Conservation (phyloP, 2,797 vertebrate species). For the Gambelia wislizenii region DNA sequence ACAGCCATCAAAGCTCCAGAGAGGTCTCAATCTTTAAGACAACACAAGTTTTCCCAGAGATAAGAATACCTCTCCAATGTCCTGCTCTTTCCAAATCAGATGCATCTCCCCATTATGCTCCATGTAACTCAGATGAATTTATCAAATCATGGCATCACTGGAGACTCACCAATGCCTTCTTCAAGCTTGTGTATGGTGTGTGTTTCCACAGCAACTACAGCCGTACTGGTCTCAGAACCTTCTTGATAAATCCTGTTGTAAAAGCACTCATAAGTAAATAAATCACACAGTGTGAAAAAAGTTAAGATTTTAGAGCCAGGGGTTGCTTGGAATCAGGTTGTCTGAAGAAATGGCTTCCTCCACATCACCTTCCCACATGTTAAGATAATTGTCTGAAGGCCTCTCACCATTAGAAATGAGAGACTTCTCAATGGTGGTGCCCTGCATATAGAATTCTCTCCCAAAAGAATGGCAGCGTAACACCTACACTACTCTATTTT, state of each 20-base stretch:
- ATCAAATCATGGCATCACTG: neutral
- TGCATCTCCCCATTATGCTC: neutral
- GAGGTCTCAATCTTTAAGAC: neutral
- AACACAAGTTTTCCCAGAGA: neutral
- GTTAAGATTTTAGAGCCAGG: conserved; percentile 2
- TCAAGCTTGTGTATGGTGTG: conserved; percentile 86
- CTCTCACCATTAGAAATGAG: neutral
- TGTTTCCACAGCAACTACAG: conserved; percentile 89
- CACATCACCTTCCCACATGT: neutral
- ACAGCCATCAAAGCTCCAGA: neutral
- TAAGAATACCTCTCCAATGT: neutral
- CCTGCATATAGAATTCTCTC: neutral
- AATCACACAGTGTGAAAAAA: conserved; percentile 22
- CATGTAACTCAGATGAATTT: conserved; percentile 26
- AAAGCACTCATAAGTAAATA: conserved; percentile 69
- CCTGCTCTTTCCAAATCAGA: neutral
- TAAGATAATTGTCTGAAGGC: neutral
- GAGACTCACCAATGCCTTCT: conserved; percentile 83
- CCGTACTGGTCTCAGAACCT: conserved; percentile 82
- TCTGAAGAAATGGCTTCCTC: neutral
- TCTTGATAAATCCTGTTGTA: conserved; percentile 85
- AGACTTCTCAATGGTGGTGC: neutral
- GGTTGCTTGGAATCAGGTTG: neutral
- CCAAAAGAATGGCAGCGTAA: neutral
- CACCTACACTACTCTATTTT: neutral